Percentiles rank a stretch among this genome's conserved stretches.
Evolutionary conservation across 2,888 invertebrate species (phyloP).

Genomic region (Sesamia inferens): DNA sequence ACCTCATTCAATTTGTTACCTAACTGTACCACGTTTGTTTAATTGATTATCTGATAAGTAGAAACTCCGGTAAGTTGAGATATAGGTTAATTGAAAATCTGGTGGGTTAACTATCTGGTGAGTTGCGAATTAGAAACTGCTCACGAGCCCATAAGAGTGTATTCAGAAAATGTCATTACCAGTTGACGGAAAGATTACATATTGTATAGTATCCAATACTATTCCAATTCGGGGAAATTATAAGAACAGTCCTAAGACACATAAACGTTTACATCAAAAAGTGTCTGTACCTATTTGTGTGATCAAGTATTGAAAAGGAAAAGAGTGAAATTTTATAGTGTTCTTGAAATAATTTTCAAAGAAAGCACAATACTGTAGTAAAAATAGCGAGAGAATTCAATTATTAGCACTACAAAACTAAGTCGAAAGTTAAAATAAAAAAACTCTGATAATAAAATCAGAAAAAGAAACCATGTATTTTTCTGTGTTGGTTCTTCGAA

Average conservation of each 20-base stretch:
- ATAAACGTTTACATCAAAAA: slow-evolving; percentile 1
- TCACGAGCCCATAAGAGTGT: background rate
- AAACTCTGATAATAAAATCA: background rate
- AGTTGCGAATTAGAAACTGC: too few species aligned
- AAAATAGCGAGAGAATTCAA: background rate
- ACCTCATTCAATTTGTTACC: too few species aligned
- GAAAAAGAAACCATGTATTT: slow-evolving; percentile 23
- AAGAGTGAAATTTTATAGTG: slow-evolving; percentile 11
- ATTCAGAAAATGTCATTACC: slow-evolving; percentile 9
- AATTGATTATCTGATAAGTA: too few species aligned
- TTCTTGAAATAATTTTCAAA: slow-evolving; percentile 20
- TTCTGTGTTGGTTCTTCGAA: slow-evolving; percentile 31
- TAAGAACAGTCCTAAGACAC: background rate
- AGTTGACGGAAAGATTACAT: background rate
- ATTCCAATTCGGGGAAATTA: too few species aligned
- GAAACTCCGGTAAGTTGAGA: too few species aligned
- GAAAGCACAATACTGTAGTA: slow-evolving; percentile 6
- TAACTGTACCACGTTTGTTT: too few species aligned
- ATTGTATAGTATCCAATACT: background rate
- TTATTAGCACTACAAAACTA: background rate
- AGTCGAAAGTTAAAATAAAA: background rate
- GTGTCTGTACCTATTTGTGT: slow-evolving; percentile 4
- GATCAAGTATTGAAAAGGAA: slow-evolving; percentile 25
- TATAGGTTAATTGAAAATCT: too few species aligned
- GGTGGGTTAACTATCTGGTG: too few species aligned